phyloP scores from a whole-genome alignment of 2,113 vertebrate genomes.

The Poicephalus gulielmi region DNA sequence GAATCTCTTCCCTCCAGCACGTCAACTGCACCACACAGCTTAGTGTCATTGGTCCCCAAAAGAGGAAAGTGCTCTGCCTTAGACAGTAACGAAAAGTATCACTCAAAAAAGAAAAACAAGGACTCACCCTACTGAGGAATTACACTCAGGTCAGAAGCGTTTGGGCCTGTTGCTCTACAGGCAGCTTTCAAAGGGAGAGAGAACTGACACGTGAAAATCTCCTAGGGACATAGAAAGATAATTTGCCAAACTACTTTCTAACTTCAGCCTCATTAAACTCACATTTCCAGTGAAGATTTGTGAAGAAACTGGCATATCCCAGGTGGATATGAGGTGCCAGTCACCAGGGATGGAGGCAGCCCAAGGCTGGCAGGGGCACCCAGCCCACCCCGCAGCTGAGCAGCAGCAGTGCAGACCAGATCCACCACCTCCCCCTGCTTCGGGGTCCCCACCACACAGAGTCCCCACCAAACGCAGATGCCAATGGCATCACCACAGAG shows the following conservation, averaged over 20 bases:
- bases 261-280: neutral
- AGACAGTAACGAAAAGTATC: neutral
- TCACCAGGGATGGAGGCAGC: neutral
- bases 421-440: neutral
- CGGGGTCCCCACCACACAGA: rapidly evolving
- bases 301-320: neutral
- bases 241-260: neutral
- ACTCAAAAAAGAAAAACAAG: neutral
- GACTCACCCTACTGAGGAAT: neutral
- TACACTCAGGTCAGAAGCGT: neutral
- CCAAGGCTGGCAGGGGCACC: neutral
- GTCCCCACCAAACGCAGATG: rapidly evolving
- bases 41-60: neutral
- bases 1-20: neutral
- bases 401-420: rapidly evolving
- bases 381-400: neutral
- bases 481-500: rapidly evolving
- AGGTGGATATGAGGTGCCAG: neutral
- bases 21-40: neutral
- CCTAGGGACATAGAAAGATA: neutral
- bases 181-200: neutral
- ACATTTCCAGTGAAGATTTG: neutral
- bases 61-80: neutral
- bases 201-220: neutral
- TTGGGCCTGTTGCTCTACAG: neutral